phyloP scores from a whole-genome alignment of 1,140 invertebrate genomes.

The Drosophila sp. region DNA sequence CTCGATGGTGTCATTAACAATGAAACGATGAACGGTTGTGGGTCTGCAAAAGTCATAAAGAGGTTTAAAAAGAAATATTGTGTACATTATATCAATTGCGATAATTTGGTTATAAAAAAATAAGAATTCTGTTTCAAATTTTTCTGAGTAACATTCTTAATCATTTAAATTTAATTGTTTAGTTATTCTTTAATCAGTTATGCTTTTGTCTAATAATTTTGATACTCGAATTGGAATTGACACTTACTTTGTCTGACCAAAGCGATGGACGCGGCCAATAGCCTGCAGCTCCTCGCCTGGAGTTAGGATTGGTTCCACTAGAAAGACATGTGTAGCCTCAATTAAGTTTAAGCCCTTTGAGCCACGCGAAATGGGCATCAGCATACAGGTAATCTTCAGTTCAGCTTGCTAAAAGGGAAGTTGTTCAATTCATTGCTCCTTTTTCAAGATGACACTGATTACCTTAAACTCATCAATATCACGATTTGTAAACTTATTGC shows the following conservation, averaged over 20 bases:
- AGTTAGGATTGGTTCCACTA: constrained; percentile 91
- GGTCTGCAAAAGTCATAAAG: constrained; percentile 72
- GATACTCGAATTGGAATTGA: no score
- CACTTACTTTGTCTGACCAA: constrained; percentile 90
- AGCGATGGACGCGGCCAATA: constrained; percentile 91
- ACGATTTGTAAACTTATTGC: constrained; percentile 85
- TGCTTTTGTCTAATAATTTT: no score
- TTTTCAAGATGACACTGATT: not conserved
- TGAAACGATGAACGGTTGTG: constrained; percentile 89
- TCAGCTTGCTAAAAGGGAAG: constrained; percentile 72
- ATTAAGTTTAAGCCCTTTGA: constrained; percentile 92
- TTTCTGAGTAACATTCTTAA: no score
- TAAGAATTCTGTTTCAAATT: no score
- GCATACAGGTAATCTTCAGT: constrained; percentile 87
- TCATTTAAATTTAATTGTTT: no score
- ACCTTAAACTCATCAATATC: constrained; percentile 87
- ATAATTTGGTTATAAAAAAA: no score
- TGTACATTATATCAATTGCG: no score
- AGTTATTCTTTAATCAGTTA: no score
- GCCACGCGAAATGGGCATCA: constrained; percentile 89
- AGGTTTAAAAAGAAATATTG: no score
- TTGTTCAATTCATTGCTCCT: no score
- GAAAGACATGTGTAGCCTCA: constrained; percentile 91
- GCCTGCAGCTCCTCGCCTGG: constrained; percentile 91
- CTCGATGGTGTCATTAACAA: constrained; percentile 89